Evolutionary conservation across 2,888 invertebrate genomes (phyloP).

Genomic region (Ectemnius cavifrons): DNA sequence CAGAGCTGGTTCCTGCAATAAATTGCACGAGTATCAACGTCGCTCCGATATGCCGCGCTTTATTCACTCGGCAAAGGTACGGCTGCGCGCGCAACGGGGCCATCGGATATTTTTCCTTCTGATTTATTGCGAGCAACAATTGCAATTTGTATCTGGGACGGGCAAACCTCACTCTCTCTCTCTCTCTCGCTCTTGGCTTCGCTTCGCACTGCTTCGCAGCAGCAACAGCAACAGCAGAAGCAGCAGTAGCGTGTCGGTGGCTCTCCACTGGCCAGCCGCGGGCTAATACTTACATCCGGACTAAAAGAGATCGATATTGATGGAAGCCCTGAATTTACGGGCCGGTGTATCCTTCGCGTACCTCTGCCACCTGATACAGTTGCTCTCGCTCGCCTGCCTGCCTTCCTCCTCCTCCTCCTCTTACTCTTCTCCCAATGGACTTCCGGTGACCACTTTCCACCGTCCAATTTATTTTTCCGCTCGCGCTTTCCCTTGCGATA

Average conservation of each 20-base stretch:
- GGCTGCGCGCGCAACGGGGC: background rate
- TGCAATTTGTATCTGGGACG: conserved; percentile 16
- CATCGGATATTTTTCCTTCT: conserved; percentile 4
- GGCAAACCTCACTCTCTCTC: background rate
- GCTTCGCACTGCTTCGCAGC: too few species aligned
- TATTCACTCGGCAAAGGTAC: conserved; percentile 16
- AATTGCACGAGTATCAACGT: conserved; percentile 35
- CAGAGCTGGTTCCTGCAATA: conserved; percentile 17
- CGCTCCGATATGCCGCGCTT: conserved; percentile 5
- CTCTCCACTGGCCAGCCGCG: background rate
- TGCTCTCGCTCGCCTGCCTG: background rate
- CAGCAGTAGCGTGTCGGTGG: too few species aligned
- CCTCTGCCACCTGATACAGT: background rate
- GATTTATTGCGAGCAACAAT: conserved; percentile 31
- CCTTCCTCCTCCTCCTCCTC: background rate
- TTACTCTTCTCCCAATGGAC: background rate
- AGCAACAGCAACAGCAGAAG: too few species aligned
- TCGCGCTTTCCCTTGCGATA: background rate
- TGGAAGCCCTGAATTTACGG: background rate
- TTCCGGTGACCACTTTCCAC: background rate
- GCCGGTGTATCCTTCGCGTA: background rate
- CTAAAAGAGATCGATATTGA: conserved; percentile 8
- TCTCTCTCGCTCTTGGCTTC: background rate
- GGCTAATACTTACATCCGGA: conserved; percentile 6
- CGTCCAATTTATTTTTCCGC: conserved; percentile 3